These are phyloP conservation scores for Pomatostomus ruficeps DNA, from an alignment of 2,113 vertebrate species.

Conservation along the genomic window DNA sequence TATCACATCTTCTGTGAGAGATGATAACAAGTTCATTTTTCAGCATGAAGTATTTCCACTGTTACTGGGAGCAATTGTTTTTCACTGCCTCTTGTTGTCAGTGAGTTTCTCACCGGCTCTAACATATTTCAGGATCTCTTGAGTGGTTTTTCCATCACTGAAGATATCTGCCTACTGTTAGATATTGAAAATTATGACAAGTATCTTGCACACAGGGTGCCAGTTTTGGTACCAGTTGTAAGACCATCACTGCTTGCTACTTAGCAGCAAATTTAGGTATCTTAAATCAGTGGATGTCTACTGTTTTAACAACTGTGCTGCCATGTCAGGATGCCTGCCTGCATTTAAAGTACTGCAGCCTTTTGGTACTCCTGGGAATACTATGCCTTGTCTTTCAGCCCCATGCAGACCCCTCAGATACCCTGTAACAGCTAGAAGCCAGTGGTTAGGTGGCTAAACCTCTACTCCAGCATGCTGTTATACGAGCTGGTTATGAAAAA, in stretches of 20 bases:
- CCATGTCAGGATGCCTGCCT: neutral
- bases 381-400: neutral
- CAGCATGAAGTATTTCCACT: neutral
- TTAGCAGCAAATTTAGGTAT: neutral
- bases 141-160: neutral
- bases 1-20: neutral
- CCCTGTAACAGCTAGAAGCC: neutral
- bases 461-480: neutral
- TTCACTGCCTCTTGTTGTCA: neutral
- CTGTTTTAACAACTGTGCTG: neutral
- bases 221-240: neutral
- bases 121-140: neutral
- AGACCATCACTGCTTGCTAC: neutral
- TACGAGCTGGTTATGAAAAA: neutral
- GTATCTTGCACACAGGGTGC: neutral
- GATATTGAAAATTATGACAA: neutral
- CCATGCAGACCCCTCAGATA: neutral
- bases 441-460: neutral
- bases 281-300: neutral
- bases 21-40: constrained; percentile 20
- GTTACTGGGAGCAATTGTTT: neutral
- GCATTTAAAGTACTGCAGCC: neutral
- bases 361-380: neutral
- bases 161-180: neutral
- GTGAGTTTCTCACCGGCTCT: neutral